phyloP scores from a whole-genome alignment of 92 coral and sea anemone species.

The Blastomussa wellsi region DNA sequence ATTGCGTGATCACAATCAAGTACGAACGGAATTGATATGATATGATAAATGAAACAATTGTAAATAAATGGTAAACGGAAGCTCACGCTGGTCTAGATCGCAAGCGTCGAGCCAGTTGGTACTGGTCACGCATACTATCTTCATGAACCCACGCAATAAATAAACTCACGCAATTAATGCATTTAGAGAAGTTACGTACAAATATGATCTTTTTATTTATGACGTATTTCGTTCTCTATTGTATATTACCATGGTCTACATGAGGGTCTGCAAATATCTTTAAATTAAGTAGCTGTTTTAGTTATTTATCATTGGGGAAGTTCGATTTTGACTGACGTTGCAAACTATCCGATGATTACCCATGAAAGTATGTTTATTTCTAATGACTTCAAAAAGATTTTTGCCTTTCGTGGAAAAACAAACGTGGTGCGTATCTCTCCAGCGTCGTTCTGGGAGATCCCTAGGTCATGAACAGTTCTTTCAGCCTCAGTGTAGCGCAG shows the following conservation, averaged over 20 bases:
- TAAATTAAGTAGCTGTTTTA: too few relatives aligned
- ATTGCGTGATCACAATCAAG: neutral
- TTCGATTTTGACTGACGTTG: too few relatives aligned
- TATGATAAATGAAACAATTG: neutral
- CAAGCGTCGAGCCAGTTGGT: neutral
- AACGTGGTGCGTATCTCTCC: too few relatives aligned
- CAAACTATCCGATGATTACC: too few relatives aligned
- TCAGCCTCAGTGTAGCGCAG: constrained; percentile 58
- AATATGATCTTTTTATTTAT: neutral
- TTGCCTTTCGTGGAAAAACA: too few relatives aligned
- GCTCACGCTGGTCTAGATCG: neutral
- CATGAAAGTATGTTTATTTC: too few relatives aligned
- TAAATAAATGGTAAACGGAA: neutral
- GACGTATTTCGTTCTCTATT: neutral
- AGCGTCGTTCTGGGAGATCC: neutral
- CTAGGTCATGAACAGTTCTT: constrained; percentile 4
- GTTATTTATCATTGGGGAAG: too few relatives aligned
- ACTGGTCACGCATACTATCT: neutral
- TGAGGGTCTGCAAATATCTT: too few relatives aligned
- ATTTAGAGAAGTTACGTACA: neutral
- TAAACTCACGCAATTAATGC: neutral
- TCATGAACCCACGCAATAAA: neutral
- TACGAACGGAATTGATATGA: too few relatives aligned
- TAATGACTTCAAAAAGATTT: too few relatives aligned
- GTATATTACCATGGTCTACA: too few relatives aligned